Base-by-base conservation (phyloP, 2,113 vertebrate species). In the Ptilorrhoa leucosticta region DNA sequence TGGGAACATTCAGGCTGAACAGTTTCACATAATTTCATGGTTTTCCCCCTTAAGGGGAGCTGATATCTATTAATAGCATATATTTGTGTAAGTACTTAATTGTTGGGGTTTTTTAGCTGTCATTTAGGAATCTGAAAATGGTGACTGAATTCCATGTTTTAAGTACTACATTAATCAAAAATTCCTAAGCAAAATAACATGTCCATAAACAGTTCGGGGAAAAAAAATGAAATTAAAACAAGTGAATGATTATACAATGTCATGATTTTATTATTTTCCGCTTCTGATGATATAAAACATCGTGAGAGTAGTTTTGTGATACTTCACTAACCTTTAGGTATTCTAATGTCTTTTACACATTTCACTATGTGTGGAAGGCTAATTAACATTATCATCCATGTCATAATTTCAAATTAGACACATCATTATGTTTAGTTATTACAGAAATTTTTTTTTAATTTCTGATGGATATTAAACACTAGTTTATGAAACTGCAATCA, bases 381-480 rank as follows among this genome's bases (percentile, higher is more conserved):
- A 90, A 93, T 93, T 95, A 92, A 45, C 82, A 71, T 81, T 90
- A 73, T 70, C 79, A 68, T 89, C 65, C 66, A 48, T 87, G 78
- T 84, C 82, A 93, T 88, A 75, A 95, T 96, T 95, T 90, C n/a
- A 93, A 80, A 92, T 94, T 54, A 78, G 91, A 91, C 60, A 70
- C 53, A 93, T 82, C 39, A 53, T 91, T 95, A 83, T 91, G 56
- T 90, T 96, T 89, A 75, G 89, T 75, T 94, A 87, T 82, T 89
- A 31, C 50, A 79, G 56, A 70, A 45, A 28, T 42, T 75, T 50
- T 79, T 86, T 76, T 84, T 83, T 28, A 58, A 65, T 94, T 69
- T 95, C 69, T 94, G 71, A 79, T 78, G 83, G 82, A 88, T 96
- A 95, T 93, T 96, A 95, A 96, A 39, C 19, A 61, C 31, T 61